Evolutionary conservation across 2,797 vertebrate genomes (phyloP).

Genomic region (Alfaro cultratus): DNA sequence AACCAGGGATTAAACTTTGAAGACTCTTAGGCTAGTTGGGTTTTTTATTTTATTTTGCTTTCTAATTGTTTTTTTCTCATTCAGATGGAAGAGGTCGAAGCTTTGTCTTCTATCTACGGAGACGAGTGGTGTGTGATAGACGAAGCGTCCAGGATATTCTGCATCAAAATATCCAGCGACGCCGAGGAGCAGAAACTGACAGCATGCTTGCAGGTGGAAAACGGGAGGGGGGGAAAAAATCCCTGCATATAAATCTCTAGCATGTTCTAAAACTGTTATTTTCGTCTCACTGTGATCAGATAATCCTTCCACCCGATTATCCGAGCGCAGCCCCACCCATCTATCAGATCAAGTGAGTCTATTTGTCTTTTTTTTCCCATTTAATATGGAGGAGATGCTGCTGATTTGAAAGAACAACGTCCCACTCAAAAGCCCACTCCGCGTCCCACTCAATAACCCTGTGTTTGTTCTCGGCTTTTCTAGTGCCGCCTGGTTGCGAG

Average conservation of each 20-base stretch:
- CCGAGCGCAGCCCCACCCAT: slow-evolving; percentile 90
- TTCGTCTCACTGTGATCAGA: slow-evolving; percentile 67
- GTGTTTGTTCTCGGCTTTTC: slow-evolving; percentile 63
- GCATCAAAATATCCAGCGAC: slow-evolving; percentile 88
- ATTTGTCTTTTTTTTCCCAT: slow-evolving; percentile 57
- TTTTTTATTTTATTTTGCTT: neutral
- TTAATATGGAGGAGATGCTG: slow-evolving; percentile 38
- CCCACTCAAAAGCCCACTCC: slow-evolving; percentile 48
- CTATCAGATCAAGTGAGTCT: slow-evolving; percentile 95
- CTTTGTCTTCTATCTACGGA: slow-evolving; percentile 94
- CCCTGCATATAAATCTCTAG: neutral
- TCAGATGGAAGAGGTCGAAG: slow-evolving; percentile 96
- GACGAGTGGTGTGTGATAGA: slow-evolving; percentile 97
- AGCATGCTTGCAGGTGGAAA: slow-evolving; percentile 89
- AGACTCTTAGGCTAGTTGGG: neutral
- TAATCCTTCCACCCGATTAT: slow-evolving; percentile 92
- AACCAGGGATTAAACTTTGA: neutral
- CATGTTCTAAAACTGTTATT: slow-evolving; percentile 12
- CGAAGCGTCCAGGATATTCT: slow-evolving; percentile 91
- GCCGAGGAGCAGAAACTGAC: slow-evolving; percentile 85
- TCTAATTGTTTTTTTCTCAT: slow-evolving; percentile 22
- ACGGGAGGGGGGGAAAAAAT: neutral
- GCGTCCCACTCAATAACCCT: slow-evolving; percentile 52
- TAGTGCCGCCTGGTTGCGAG: slow-evolving; percentile 94
- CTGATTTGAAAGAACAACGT: slow-evolving; percentile 53